phyloP scores from a whole-genome alignment of 2,888 invertebrate genomes.

The Piscicola geometra region DNA sequence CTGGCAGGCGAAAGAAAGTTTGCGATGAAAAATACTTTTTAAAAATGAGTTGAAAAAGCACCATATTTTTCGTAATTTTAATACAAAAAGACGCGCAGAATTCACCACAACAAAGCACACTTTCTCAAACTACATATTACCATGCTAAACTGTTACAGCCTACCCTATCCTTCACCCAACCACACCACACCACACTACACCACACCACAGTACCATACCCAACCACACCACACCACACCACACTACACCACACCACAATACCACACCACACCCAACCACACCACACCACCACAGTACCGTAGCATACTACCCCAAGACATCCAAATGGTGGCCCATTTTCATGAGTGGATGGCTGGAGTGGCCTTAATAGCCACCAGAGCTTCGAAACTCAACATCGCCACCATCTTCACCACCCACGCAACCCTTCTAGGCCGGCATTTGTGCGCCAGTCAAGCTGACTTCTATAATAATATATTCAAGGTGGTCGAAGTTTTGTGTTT shows the following conservation, averaged over 20 bases:
- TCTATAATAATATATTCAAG: conserved; percentile 89
- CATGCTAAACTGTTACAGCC: not conserved
- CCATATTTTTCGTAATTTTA: too few relatives aligned
- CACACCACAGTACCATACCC: not conserved
- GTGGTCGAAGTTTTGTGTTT: too few relatives aligned
- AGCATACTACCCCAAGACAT: conserved; percentile 46
- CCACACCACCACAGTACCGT: conserved; percentile 45
- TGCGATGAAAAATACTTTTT: not conserved
- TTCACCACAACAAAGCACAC: too few relatives aligned
- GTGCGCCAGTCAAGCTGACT: conserved; percentile 95
- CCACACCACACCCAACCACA: conserved; percentile 45
- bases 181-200: too few relatives aligned
- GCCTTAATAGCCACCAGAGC: conserved; percentile 82
- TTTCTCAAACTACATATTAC: too few relatives aligned
- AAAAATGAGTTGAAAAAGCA: too few relatives aligned
- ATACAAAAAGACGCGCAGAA: too few relatives aligned
- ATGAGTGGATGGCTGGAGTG: conserved; percentile 97
- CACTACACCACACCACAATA: conserved; percentile 42
- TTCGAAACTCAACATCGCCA: conserved; percentile 80
- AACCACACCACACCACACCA: not conserved
- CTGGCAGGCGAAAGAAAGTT: not conserved
- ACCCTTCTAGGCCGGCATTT: conserved; percentile 91
- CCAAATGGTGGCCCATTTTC: conserved; percentile 82
- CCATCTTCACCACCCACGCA: conserved; percentile 97
- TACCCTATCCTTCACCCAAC: too few relatives aligned